Evolutionary conservation across 2,888 invertebrate genomes (phyloP), one percentile per base, ranked within the genome.

Genomic region (Aspidiotus destructor): DNA sequence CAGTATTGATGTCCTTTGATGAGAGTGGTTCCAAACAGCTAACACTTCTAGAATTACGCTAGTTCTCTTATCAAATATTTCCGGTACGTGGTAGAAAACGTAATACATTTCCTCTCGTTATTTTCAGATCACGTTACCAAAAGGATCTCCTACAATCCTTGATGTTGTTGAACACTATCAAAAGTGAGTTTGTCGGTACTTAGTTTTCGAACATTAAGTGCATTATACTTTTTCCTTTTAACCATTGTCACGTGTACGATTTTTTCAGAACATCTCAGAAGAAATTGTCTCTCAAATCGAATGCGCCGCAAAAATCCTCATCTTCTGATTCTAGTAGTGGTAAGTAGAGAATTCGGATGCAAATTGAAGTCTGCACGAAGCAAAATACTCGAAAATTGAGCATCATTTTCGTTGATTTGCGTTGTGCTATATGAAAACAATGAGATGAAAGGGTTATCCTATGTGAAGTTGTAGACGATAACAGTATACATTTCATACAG

Each of bases 111-210:
- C 7, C 9, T 53, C 52, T 40, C 2, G 1, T 62, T 48, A 41
- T 62, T 57, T 44, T 10, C 41, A 67, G 67, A 71, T 72, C 61
- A 71, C 76, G 70, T 73, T 75, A 71, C 70, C 70, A 70, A 71
- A 70, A 70, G 71, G 55, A 55, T 71, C 72, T 62, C 70, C 74
- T 69, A 79, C 82, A 11, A 77, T 89, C n/a, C 72, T 76, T 11
- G 86, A 88, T 11, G 80, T 89, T 13, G 72, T 85, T 17, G 75
- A 78, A 8, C 80, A 81, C 73, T 86, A 80, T 74, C 80, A 83
- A 75, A 81, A 82, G 74, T 73, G 54, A 70, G 69, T 61, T n/a
- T 41, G 13, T n/a, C 42, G n/a, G 40, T 8, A 15, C 57, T 10
- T 41, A 28, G n/a, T 48, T 13, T 3, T 48, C 10, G n/a, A 48